Conservation (phyloP, 2,888 invertebrate species). For the Galerucella nymphaeae region DNA sequence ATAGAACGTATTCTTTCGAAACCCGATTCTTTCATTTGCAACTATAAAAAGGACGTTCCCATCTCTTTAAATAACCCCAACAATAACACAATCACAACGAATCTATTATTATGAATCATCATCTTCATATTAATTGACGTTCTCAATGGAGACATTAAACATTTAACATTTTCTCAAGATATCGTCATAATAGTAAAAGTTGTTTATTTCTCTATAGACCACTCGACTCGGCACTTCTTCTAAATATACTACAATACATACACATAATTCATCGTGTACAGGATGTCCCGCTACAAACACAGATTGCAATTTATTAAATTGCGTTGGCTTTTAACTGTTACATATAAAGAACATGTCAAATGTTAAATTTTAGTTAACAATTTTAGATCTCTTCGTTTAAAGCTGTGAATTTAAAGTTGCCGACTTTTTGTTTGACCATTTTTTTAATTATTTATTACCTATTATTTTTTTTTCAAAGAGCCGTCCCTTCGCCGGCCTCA, state of each 20-base stretch:
- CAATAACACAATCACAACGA: constrained; percentile 9
- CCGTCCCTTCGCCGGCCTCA: too few relatives aligned
- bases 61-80: background rate
- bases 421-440: too few relatives aligned
- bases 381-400: too few relatives aligned
- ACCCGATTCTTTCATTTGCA: background rate
- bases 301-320: too few relatives aligned
- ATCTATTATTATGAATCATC: constrained; percentile 2
- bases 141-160: constrained; percentile 17
- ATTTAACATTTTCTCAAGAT: constrained; percentile 13
- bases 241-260: background rate
- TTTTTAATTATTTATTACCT: too few relatives aligned
- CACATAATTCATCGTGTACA: too few relatives aligned
- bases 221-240: background rate
- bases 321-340: too few relatives aligned
- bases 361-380: too few relatives aligned
- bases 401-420: too few relatives aligned
- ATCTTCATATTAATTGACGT: constrained; percentile 8
- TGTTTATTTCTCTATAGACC: background rate
- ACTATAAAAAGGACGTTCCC: constrained; percentile 1
- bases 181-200: constrained; percentile 15
- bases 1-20: background rate
- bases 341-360: too few relatives aligned
- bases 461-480: too few relatives aligned
- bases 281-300: too few relatives aligned